These are phyloP conservation scores for Hipparchia semele DNA, from an alignment of 2,888 invertebrate species.

Conservation along the genomic window DNA sequence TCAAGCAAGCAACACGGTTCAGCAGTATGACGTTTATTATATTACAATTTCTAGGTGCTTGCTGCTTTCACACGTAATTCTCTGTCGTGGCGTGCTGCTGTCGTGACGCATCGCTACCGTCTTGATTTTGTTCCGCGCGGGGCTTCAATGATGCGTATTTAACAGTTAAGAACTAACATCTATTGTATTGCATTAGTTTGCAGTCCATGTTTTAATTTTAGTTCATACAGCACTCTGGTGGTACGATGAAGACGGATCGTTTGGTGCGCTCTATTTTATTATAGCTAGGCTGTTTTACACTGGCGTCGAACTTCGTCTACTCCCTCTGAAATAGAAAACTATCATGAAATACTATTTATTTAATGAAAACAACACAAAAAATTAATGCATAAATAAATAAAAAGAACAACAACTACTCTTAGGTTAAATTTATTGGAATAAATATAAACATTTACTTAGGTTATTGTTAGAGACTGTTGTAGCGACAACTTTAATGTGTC, in stretches of 20 bases:
- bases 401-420: too few relatives aligned
- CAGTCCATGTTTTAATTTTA: conserved; percentile 57
- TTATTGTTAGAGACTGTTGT: too few relatives aligned
- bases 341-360: not conserved
- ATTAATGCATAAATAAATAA: not conserved
- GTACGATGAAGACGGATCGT: conserved; percentile 58
- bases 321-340: conserved; percentile 57
- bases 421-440: too few relatives aligned
- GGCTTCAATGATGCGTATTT: conserved; percentile 55
- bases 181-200: conserved; percentile 64
- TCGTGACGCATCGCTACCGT: not conserved
- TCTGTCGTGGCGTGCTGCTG: not conserved
- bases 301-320: conserved; percentile 62
- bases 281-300: conserved; percentile 70
- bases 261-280: conserved; percentile 58
- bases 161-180: conserved; percentile 68
- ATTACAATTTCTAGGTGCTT: not conserved
- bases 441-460: too few relatives aligned
- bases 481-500: too few relatives aligned
- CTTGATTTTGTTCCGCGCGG: not conserved
- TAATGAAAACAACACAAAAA: not conserved
- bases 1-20: not conserved
- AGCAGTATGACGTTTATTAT: too few relatives aligned
- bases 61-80: not conserved
- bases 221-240: conserved; percentile 59